phyloP scores from a whole-genome alignment of 2,797 vertebrate species.

The Valencia hispanica region DNA sequence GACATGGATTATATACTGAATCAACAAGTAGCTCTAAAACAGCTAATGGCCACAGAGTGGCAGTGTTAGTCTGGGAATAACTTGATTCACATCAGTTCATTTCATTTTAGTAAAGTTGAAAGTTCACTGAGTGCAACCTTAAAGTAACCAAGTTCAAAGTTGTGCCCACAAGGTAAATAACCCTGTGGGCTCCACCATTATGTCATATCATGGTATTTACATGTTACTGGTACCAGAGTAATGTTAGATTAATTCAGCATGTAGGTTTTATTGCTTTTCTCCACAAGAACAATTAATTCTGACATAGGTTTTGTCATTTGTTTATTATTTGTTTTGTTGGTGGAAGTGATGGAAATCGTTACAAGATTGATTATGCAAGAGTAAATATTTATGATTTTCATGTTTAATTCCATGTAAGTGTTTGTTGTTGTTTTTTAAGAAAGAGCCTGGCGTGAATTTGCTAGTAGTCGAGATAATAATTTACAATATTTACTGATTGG shows the following conservation, averaged over 20 bases:
- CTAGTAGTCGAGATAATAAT: not conserved
- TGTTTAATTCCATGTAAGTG: not conserved
- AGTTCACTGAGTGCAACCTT: not conserved
- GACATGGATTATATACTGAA: not conserved
- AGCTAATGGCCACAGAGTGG: slow-evolving; percentile 65
- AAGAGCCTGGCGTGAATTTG: not conserved
- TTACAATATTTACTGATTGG: not conserved
- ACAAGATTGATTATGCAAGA: not conserved
- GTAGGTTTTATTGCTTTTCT: not conserved
- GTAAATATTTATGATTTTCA: not conserved
- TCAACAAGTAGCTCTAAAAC: slow-evolving; percentile 27
- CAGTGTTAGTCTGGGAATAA: slow-evolving; percentile 58
- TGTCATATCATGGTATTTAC: not conserved
- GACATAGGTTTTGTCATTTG: not conserved
- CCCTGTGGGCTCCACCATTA: not conserved
- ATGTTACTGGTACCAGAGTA: not conserved
- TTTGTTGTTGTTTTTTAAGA: not conserved
- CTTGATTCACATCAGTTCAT: not conserved
- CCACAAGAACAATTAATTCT: not conserved
- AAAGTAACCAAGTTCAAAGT: not conserved
- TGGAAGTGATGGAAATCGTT: slow-evolving; percentile 2
- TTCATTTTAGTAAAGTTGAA: slow-evolving; percentile 2
- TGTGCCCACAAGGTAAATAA: not conserved
- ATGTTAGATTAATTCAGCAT: not conserved
- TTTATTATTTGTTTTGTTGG: slow-evolving; percentile 11